Evolutionary conservation across 2,888 invertebrate species (phyloP).

Genomic region (Allacma fusca): DNA sequence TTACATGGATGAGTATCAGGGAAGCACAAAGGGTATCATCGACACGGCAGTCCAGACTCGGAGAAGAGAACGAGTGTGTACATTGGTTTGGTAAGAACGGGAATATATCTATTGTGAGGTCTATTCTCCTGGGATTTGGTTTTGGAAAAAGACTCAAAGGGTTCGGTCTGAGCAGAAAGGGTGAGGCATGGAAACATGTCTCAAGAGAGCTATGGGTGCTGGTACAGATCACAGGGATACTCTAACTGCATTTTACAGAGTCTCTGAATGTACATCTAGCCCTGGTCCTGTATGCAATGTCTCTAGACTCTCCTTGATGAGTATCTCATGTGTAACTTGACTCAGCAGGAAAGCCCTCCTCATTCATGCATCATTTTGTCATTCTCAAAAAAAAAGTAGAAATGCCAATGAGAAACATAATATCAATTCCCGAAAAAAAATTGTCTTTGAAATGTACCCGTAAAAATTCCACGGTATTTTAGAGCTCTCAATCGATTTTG

Average conservation of each 20-base stretch:
- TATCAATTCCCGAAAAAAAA: neutral
- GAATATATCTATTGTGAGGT: slow-evolving; percentile 11
- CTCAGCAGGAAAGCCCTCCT: slow-evolving; percentile 43
- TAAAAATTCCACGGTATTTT: slow-evolving; percentile 24
- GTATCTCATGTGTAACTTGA: slow-evolving; percentile 50
- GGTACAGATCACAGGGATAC: neutral
- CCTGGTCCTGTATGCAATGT: too few species aligned
- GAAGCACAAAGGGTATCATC: too few species aligned
- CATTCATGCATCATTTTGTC: slow-evolving; percentile 1
- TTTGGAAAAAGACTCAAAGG: slow-evolving; percentile 48
- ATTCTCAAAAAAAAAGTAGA: slow-evolving; percentile 1
- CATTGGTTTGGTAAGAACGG: neutral
- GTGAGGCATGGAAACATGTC: slow-evolving; percentile 50
- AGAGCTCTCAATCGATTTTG: slow-evolving; percentile 42
- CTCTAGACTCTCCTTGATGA: slow-evolving; percentile 19
- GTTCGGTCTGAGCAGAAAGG: slow-evolving; percentile 40
- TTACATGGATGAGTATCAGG: neutral
- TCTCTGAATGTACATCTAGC: too few species aligned
- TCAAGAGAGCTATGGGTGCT: slow-evolving; percentile 43
- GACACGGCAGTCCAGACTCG: neutral
- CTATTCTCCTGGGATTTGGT: slow-evolving; percentile 50
- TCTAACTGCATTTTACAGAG: too few species aligned
- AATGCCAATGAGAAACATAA: slow-evolving; percentile 17
- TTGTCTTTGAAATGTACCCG: too few species aligned
- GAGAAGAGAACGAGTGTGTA: neutral